Evolutionary conservation across 2,888 invertebrate species (phyloP).

Genomic region (Drosophila picticornis): DNA sequence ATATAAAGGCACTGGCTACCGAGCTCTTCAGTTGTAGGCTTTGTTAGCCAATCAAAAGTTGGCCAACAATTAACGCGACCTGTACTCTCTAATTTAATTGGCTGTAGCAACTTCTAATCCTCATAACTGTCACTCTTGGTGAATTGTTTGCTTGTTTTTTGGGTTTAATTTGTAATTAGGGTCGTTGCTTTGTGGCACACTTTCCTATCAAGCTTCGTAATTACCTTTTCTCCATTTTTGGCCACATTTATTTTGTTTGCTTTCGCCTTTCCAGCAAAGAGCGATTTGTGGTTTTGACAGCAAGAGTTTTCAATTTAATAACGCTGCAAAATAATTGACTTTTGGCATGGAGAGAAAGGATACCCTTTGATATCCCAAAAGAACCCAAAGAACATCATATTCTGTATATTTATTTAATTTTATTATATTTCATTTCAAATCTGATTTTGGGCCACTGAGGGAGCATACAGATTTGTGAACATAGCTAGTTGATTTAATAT

Average conservation of each 20-base stretch:
- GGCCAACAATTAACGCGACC: slow-evolving; percentile 36
- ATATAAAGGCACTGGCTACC: not conserved
- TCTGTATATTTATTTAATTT: not conserved
- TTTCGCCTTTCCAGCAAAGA: slow-evolving; percentile 1
- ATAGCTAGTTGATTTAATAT: slow-evolving; percentile 6
- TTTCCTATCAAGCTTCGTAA: slow-evolving; percentile 14
- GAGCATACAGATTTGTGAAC: not conserved
- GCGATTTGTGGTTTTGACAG: slow-evolving; percentile 51
- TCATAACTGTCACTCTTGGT: not conserved
- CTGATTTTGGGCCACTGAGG: slow-evolving; percentile 8
- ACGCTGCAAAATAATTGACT: slow-evolving; percentile 45
- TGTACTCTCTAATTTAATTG: slow-evolving; percentile 1
- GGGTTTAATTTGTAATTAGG: slow-evolving; percentile 37
- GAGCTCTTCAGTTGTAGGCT: not conserved
- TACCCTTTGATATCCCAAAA: not conserved
- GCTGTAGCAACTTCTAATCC: slow-evolving; percentile 6
- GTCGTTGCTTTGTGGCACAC: slow-evolving; percentile 14
- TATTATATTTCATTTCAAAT: not conserved
- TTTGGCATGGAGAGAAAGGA: slow-evolving; percentile 18
- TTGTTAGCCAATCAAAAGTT: slow-evolving; percentile 26
- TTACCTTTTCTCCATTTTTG: slow-evolving; percentile 21
- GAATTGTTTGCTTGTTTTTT: slow-evolving; percentile 18
- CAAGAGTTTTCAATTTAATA: slow-evolving; percentile 40
- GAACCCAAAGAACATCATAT: not conserved
- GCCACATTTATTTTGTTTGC: not conserved